Conservation (phyloP, 2,888 invertebrate genomes). For the Habroteleia sp. region DNA sequence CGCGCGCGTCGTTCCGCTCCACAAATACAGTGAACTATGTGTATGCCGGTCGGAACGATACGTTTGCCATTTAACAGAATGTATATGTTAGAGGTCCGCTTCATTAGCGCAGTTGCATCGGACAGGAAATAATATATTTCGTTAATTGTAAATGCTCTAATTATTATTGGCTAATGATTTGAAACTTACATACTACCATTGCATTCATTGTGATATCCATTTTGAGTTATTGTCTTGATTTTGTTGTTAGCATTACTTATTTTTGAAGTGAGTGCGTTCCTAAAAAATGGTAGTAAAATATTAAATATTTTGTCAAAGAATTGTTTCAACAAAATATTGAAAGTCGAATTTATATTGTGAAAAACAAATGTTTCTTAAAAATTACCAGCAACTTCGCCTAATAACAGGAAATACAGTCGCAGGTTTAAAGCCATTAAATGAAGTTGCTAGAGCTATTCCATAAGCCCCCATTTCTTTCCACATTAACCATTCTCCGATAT, state of each 20-base stretch:
- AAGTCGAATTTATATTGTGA: neutral
- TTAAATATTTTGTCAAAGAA: too few species aligned
- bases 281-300: conserved; percentile 16
- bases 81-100: too few species aligned
- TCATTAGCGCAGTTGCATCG: too few species aligned
- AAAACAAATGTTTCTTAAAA: neutral
- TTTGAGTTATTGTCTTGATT: conserved; percentile 36
- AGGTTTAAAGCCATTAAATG: conserved; percentile 84
- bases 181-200: conserved; percentile 40
- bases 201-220: conserved; percentile 45
- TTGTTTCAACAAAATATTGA: too few species aligned
- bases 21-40: too few species aligned
- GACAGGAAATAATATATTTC: too few species aligned
- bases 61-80: too few species aligned
- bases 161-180: conserved; percentile 1
- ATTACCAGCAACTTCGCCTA: conserved; percentile 76
- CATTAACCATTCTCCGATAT: conserved; percentile 84
- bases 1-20: too few species aligned
- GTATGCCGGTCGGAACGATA: too few species aligned
- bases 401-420: conserved; percentile 80
- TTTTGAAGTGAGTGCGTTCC: conserved; percentile 43
- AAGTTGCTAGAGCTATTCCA: conserved; percentile 82
- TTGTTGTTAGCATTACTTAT: conserved; percentile 38
- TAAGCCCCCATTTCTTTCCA: conserved; percentile 86
- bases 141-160: neutral